Percentiles rank a stretch among this genome's conserved stretches.
Evolutionary conservation across 2,113 vertebrate species (phyloP).

Genomic region (Synodontis membranacea): DNA sequence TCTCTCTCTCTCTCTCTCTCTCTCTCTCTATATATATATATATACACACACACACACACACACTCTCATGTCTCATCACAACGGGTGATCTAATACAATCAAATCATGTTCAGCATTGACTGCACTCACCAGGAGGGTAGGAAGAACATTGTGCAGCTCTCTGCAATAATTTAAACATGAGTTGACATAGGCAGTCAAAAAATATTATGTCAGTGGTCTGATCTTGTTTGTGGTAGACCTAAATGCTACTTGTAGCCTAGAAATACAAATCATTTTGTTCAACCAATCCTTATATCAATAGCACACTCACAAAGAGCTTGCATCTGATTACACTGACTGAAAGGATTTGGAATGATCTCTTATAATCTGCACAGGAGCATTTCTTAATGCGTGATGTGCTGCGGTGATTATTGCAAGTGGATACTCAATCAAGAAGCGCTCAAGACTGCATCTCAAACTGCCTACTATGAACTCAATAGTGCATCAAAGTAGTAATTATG

Average conservation of each 20-base stretch:
- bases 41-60: background rate
- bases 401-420: background rate
- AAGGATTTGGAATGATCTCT: background rate
- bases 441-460: background rate
- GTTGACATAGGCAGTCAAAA: constrained; percentile 21
- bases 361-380: background rate
- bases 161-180: constrained; percentile 14
- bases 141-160: constrained; percentile 13
- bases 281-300: background rate
- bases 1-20: too few relatives aligned
- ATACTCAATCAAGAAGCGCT: background rate
- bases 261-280: constrained; percentile 20
- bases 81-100: constrained; percentile 22
- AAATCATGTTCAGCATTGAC: background rate
- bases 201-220: constrained; percentile 32
- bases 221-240: constrained; percentile 4
- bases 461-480: background rate
- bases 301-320: background rate
- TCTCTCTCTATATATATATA: background rate
- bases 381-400: background rate
- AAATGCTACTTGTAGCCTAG: background rate
- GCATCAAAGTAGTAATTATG: background rate
- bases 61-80: background rate
- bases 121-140: background rate
- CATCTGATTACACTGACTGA: constrained; percentile 1